Percentiles rank a stretch among this genome's conserved stretches.
Evolutionary conservation across 2,113 vertebrate species (phyloP).

Genomic region (Bothrops jararaca): DNA sequence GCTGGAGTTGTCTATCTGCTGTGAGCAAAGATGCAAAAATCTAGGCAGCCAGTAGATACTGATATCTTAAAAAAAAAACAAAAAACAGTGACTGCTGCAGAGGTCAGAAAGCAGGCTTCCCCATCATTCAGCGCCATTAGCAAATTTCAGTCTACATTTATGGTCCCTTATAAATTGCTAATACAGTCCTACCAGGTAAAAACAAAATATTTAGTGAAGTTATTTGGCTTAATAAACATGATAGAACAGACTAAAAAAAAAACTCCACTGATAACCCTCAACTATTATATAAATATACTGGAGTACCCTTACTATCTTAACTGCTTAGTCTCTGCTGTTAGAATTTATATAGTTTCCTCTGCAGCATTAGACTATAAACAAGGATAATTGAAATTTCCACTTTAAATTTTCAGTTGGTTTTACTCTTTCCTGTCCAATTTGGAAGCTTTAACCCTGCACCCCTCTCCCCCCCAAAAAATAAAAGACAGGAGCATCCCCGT

Average conservation of each 20-base stretch:
- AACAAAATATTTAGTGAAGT: neutral
- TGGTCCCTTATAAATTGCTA: neutral
- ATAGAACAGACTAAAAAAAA: neutral
- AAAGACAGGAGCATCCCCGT: neutral
- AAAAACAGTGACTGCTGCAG: neutral
- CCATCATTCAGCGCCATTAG: neutral
- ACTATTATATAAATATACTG: neutral
- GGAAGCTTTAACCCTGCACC: accelerated
- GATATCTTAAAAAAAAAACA: neutral
- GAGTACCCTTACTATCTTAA: neutral
- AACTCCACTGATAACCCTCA: neutral
- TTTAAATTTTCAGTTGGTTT: neutral
- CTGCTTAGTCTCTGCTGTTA: neutral
- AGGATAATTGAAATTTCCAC: neutral
- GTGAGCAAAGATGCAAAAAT: neutral
- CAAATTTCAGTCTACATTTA: neutral
- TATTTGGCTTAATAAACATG: neutral
- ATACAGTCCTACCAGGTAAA: neutral
- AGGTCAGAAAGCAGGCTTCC: neutral
- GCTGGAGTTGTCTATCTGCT: neutral
- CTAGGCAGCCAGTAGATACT: neutral
- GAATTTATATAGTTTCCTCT: neutral
- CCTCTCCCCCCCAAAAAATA: neutral
- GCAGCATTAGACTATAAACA: neutral
- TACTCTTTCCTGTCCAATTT: accelerated